Evolutionary conservation across 2,797 vertebrate species (phyloP).

Genomic region (Erethizon dorsatum): DNA sequence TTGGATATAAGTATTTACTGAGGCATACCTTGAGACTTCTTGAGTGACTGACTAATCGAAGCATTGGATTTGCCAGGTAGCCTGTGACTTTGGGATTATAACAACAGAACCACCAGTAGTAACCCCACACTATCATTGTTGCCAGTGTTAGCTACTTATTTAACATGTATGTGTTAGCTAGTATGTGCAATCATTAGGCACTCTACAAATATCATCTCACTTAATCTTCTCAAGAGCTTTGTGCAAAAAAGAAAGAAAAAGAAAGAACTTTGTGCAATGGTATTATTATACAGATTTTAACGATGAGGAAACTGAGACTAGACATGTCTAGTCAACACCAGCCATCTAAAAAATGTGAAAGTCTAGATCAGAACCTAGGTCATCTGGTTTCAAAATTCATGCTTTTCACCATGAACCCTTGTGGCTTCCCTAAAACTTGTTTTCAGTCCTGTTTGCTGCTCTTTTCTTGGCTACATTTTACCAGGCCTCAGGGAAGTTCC

Average conservation of each 20-base stretch:
- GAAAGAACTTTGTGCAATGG: background rate
- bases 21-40: background rate
- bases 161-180: background rate
- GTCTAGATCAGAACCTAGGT: background rate
- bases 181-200: background rate
- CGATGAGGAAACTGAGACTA: background rate
- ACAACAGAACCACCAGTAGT: background rate
- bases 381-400: background rate
- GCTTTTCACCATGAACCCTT: background rate
- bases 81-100: background rate
- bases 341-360: slow-evolving; percentile 39
- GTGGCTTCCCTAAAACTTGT: background rate
- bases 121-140: background rate
- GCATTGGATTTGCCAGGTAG: background rate
- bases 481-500: background rate
- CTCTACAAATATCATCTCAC: background rate
- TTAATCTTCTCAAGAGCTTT: background rate
- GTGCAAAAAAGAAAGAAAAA: background rate
- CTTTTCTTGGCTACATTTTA: background rate
- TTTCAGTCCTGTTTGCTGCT: slow-evolving; percentile 4
- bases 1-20: background rate
- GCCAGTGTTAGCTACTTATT: background rate
- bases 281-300: slow-evolving; percentile 1
- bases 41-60: background rate
- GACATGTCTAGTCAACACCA: background rate